phyloP scores from a whole-genome alignment of 2,797 vertebrate species.

The Gymnoscopelus braueri region DNA sequence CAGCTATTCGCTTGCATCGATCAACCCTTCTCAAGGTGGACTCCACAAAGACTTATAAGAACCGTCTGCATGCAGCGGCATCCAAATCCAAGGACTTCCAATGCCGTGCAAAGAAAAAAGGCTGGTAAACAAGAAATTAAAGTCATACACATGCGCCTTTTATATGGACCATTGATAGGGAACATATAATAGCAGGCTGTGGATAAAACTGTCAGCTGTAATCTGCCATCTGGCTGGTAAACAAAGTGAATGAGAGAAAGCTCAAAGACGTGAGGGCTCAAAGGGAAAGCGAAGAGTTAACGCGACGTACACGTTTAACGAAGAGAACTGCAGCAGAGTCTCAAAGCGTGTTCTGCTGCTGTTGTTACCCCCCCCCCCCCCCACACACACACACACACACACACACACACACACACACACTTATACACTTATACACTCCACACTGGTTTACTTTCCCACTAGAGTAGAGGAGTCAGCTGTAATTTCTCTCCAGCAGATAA shows the following conservation, averaged over 20 bases:
- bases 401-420: conserved; percentile 1
- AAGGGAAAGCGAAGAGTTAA: conserved; percentile 57
- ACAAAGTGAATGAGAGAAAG: conserved; percentile 58
- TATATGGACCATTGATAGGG: conserved; percentile 36
- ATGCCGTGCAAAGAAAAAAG: conserved; percentile 6
- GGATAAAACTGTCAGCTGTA: conserved; percentile 57
- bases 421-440: conserved; percentile 21
- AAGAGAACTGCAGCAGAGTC: conserved; percentile 65
- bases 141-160: conserved; percentile 18
- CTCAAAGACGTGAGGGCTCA: conserved; percentile 63
- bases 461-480: conserved; percentile 76
- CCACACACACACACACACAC: neutral
- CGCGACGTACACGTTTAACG: conserved; percentile 64
- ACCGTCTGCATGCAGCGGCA: conserved; percentile 6
- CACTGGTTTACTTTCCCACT: conserved; percentile 71
- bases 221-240: conserved; percentile 59
- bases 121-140: conserved; percentile 34
- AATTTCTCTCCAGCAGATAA: conserved; percentile 77
- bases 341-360: conserved; percentile 68
- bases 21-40: conserved; percentile 18
- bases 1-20: conserved; percentile 29
- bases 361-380: conserved; percentile 32
- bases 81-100: conserved; percentile 25
- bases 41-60: conserved; percentile 23
- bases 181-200: conserved; percentile 37